Percentiles rank a stretch among this genome's conserved stretches.
Evolutionary conservation across 2,888 invertebrate genomes (phyloP).

Genomic region (Mesochorus sp.): DNA sequence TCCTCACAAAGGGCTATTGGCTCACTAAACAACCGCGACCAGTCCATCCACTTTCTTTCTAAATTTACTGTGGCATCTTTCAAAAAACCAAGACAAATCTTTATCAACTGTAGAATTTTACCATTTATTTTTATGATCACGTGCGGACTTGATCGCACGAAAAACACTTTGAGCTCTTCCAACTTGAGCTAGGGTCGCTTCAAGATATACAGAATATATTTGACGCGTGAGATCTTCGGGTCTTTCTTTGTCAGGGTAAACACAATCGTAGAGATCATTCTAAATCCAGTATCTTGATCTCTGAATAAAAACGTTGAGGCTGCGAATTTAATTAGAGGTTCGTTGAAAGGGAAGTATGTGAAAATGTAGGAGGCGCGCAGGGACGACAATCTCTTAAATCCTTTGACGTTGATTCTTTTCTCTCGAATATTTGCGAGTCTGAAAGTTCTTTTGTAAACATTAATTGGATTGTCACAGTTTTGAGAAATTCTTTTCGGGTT

Average conservation of each 20-base stretch:
- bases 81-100: too few relatives aligned
- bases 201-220: too few relatives aligned
- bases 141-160: too few relatives aligned
- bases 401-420: background rate
- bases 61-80: too few relatives aligned
- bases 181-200: too few relatives aligned
- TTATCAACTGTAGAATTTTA: too few relatives aligned
- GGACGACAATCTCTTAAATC: background rate
- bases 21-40: conserved; percentile 12
- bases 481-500: too few relatives aligned
- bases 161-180: too few relatives aligned
- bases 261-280: background rate
- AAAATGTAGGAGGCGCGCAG: background rate
- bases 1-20: background rate
- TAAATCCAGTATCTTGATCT: background rate
- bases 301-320: background rate
- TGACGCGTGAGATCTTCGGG: too few relatives aligned
- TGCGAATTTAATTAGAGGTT: background rate
- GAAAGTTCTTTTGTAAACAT: background rate
- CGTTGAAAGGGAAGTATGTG: background rate
- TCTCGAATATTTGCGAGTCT: background rate
- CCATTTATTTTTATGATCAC: too few relatives aligned
- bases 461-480: background rate
- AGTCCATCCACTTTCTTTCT: background rate
- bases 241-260: background rate